Evolutionary conservation across 2,797 vertebrate species (phyloP), one percentile per base, ranked within the genome.

Genomic region (Manis javanica): DNA sequence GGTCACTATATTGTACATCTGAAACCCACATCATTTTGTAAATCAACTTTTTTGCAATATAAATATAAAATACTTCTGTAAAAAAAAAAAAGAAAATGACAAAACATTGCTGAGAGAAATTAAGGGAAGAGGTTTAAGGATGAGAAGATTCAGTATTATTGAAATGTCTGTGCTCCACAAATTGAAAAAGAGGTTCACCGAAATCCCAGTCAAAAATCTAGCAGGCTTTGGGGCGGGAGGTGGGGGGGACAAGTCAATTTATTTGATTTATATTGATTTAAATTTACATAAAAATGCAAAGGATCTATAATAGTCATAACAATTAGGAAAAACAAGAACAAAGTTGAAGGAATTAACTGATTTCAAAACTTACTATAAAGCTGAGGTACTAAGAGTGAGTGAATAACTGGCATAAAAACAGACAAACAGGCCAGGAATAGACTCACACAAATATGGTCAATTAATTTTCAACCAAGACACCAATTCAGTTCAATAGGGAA

Each of bases 181-280:
- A 37, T 3, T 55, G 31, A 89, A 83, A 89, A 77, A 78, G 6
- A 93, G 34, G 6, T 72, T 77, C 46, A 83, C 39, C 68, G 42
- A 74, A 95, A 85, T 68, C 21, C n/a, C 81, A 92, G 23, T 90
- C 55, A 92, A 94, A 94, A 90, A 86, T 61, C 53, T 51, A 93
- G 15, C 55, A 94, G 61, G 18, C 18, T 88, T 69, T 88, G 69
- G 39, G 69, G 39, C 24, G 8, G 42, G 42, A 10, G 42, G 42
- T 8, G 42, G 42, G 55, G 55, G 49, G 16, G 82, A 59, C 13
- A 71, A 61, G 39, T 46, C 82, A 24, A 93, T 51, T 91, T 21
- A 46, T 46, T 46, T 10, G 42, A 46, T 46, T 11, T 46, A 46
- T 46, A 46, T 46, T 46, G 42, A 46, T 46, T 81, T 82, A 91